phyloP scores from a whole-genome alignment of 2,888 invertebrate genomes.

The Caenorhabditis panamensis region DNA sequence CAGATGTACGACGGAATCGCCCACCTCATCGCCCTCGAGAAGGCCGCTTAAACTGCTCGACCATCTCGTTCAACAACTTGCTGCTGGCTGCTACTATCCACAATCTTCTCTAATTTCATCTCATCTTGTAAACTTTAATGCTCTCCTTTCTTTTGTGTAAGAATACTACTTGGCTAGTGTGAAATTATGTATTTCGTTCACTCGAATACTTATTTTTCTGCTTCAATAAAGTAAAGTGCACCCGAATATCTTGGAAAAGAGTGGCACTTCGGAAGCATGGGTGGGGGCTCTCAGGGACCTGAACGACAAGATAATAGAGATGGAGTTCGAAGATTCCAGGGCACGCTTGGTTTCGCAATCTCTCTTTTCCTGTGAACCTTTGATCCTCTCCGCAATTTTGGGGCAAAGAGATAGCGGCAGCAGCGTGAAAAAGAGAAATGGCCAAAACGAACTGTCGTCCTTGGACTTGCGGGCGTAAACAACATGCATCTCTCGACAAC shows the following conservation, averaged over 20 bases:
- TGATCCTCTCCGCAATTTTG: constrained; percentile 3
- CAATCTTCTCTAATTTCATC: constrained; percentile 57
- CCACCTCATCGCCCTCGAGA: constrained; percentile 80
- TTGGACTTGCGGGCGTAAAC: constrained; percentile 32
- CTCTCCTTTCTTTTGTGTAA: constrained; percentile 22
- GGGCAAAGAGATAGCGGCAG: background rate
- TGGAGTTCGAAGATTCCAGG: constrained; percentile 24
- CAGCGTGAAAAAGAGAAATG: constrained; percentile 2
- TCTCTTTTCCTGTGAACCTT: background rate
- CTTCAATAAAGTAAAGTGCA: constrained; percentile 56
- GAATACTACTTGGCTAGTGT: constrained; percentile 56
- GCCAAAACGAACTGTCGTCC: constrained; percentile 30
- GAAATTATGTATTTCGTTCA: constrained; percentile 47
- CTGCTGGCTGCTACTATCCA: constrained; percentile 47
- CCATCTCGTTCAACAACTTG: constrained; percentile 27
- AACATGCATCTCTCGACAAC: constrained; percentile 17
- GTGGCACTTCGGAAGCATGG: constrained; percentile 1
- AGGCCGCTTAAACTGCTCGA: constrained; percentile 70
- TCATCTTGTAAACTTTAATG: constrained; percentile 58
- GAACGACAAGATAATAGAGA: constrained; percentile 37
- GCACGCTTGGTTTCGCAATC: background rate
- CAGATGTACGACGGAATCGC: constrained; percentile 89
- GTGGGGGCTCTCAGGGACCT: background rate
- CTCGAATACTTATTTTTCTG: constrained; percentile 51
- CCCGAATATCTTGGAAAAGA: constrained; percentile 6